These are phyloP conservation scores for Ostrea edulis DNA, from an alignment of 1,140 invertebrate genomes.

Conservation along the genomic window DNA sequence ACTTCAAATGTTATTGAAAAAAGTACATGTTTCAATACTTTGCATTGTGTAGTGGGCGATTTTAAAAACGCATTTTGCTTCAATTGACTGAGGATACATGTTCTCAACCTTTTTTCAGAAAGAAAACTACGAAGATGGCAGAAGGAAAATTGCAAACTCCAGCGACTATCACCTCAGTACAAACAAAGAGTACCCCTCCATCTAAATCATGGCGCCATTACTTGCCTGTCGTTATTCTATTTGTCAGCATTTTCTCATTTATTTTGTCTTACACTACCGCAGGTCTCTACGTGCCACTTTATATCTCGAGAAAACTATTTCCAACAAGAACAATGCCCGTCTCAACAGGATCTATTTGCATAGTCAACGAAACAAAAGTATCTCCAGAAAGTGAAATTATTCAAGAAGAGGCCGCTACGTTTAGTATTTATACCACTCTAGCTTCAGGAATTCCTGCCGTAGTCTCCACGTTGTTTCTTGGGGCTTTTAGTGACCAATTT, in stretches of 20 bases:
- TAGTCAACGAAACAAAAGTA: neutral
- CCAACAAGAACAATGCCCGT: neutral
- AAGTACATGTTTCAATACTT: no score
- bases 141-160: no score
- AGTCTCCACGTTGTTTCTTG: constrained; percentile 39
- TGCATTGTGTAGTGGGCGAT: no score
- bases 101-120: no score
- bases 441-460: constrained; percentile 46
- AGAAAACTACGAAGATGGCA: no score
- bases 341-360: constrained; percentile 3
- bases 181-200: neutral
- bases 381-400: neutral
- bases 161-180: no score
- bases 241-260: constrained; percentile 31
- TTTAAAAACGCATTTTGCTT: no score
- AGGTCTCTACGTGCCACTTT: neutral
- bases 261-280: neutral
- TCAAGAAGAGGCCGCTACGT: constrained; percentile 26
- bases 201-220: neutral
- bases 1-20: no score
- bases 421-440: constrained; percentile 36
- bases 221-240: constrained; percentile 20
- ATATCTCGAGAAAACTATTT: constrained; percentile 5
- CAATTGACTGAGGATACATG: no score
- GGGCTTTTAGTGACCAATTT: constrained; percentile 44